Conservation (phyloP, 2,888 invertebrate species). For the Alentia gelatinosa region DNA sequence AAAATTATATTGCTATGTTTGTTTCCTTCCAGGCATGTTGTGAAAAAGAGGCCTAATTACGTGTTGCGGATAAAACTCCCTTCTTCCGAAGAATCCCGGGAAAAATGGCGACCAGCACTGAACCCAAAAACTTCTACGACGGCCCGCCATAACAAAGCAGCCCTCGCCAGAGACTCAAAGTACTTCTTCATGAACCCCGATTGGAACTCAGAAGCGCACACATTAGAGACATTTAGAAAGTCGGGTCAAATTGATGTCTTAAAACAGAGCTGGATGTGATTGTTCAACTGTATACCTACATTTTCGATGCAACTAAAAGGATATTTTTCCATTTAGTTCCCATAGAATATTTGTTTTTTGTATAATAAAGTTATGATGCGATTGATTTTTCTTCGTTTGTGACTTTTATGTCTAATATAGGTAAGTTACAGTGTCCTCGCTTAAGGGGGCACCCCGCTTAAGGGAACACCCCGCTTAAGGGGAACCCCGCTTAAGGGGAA, state of each 20-base stretch:
- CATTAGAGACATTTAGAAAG: background rate
- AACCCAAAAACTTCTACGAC: background rate
- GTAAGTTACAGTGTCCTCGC: too few species aligned
- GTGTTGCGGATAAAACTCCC: background rate
- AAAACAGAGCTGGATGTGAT: background rate
- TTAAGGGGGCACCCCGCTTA: too few species aligned
- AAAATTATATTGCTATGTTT: background rate
- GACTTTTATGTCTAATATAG: too few species aligned
- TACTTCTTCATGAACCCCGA: background rate
- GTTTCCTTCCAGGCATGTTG: background rate
- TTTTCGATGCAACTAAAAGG: too few species aligned
- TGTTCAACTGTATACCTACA: too few species aligned
- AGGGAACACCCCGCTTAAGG: too few species aligned
- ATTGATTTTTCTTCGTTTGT: too few species aligned
- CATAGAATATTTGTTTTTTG: too few species aligned
- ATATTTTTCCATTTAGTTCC: too few species aligned
- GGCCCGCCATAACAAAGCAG: background rate
- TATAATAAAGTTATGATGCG: too few species aligned
- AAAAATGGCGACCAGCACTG: background rate
- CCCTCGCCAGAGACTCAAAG: background rate
- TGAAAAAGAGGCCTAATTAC: background rate
- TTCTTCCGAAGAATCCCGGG: background rate
- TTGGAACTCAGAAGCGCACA: background rate
- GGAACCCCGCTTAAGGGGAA: too few species aligned
- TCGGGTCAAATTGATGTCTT: background rate